A percentile compares a stretch with the other conserved stretches of the same genome.
Conservation (phyloP, 2,888 invertebrate species). For the Lycaena phlaeas region DNA sequence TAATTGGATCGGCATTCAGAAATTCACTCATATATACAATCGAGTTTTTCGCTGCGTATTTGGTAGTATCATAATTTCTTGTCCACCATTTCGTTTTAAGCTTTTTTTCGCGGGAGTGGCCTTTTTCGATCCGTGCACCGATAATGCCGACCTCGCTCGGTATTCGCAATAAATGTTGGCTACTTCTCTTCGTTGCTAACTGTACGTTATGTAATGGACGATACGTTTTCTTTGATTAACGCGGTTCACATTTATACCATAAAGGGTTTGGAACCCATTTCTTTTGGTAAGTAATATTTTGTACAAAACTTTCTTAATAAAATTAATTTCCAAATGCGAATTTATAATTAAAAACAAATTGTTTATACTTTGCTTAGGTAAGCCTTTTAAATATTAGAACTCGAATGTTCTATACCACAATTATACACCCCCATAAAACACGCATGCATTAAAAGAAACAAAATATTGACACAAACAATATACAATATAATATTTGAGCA, state of each 20-base stretch:
- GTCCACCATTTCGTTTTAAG: conserved; percentile 34
- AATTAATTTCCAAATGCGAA: too few relatives aligned
- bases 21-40: conserved; percentile 33
- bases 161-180: conserved; percentile 43
- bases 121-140: conserved; percentile 51
- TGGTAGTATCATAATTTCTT: conserved; percentile 69
- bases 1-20: conserved; percentile 30
- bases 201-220: conserved; percentile 33
- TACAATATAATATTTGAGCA: neutral
- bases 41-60: conserved; percentile 58
- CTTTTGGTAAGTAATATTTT: too few relatives aligned
- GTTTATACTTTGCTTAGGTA: too few relatives aligned
- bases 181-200: conserved; percentile 33
- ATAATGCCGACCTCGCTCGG: conserved; percentile 43
- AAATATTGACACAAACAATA: too few relatives aligned
- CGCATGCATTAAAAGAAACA: too few relatives aligned
- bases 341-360: too few relatives aligned
- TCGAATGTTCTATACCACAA: too few relatives aligned
- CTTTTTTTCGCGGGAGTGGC: conserved; percentile 32
- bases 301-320: too few relatives aligned
- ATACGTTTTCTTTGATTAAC: conserved; percentile 23
- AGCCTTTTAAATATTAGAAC: too few relatives aligned
- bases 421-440: too few relatives aligned
- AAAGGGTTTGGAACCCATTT: too few relatives aligned
- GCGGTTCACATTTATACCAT: too few relatives aligned